Percentiles rank a stretch among this genome's conserved stretches.
Conservation (phyloP, 2,113 vertebrate species). For the Gymnocephalus cernua region DNA sequence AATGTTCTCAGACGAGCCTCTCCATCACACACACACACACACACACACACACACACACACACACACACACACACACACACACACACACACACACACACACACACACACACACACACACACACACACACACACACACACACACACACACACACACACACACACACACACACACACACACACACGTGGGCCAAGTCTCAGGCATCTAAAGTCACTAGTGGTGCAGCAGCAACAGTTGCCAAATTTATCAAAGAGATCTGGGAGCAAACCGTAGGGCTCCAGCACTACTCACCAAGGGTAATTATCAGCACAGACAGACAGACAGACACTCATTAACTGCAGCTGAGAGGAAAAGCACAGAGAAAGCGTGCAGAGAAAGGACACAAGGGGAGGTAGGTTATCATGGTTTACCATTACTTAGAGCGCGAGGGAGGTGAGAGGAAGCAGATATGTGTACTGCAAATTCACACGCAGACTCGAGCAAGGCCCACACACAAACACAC, state of each 20-base stretch:
- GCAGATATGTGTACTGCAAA: conserved; percentile 18
- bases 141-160: conserved; percentile 26
- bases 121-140: conserved; percentile 36
- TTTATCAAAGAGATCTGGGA: conserved; percentile 52
- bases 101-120: conserved; percentile 35
- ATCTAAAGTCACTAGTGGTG: conserved; percentile 48
- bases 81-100: conserved; percentile 25
- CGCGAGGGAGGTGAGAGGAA: not conserved
- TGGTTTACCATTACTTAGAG: not conserved
- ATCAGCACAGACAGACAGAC: conserved; percentile 49
- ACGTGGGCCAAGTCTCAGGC: conserved; percentile 21
- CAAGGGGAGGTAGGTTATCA: not conserved
- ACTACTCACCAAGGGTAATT: conserved; percentile 54
- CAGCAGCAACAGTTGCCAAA: conserved; percentile 54
- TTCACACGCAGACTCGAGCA: not conserved
- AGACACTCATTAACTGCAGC: conserved; percentile 66
- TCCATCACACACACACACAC: conserved; percentile 44
- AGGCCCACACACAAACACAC: not conserved
- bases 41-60: conserved; percentile 31
- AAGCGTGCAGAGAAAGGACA: conserved; percentile 15
- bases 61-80: conserved; percentile 28
- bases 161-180: conserved; percentile 26
- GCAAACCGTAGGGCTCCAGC: conserved; percentile 36
- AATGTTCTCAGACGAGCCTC: conserved; percentile 26
- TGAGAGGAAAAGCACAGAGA: conserved; percentile 28